Conservation (phyloP, 2,888 invertebrate genomes). For the Epicampocera succincta region DNA sequence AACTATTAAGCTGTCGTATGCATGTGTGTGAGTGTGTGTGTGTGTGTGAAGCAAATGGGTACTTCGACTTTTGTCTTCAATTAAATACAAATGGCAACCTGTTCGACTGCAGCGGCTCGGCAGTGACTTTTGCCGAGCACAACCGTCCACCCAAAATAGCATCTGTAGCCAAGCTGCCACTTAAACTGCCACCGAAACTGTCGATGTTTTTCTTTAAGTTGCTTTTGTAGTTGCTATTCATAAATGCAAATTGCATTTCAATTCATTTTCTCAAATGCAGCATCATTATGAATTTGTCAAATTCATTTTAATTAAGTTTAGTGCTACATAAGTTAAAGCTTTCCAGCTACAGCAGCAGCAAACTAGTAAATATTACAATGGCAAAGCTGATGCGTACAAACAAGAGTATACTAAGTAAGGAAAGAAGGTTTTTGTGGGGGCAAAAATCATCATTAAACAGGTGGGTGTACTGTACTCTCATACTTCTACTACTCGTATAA, state of each 20-base stretch:
- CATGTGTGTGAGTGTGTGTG: neutral
- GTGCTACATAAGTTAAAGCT: conserved; percentile 9
- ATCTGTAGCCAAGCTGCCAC: conserved; percentile 32
- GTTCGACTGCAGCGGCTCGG: neutral
- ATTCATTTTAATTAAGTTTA: conserved; percentile 32
- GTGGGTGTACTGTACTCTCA: too few species aligned
- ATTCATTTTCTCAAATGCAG: conserved; percentile 56
- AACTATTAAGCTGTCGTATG: too few species aligned
- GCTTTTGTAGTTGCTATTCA: conserved; percentile 45
- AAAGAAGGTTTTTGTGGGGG: too few species aligned
- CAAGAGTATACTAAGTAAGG: too few species aligned
- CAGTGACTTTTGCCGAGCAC: neutral
- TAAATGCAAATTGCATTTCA: conserved; percentile 56
- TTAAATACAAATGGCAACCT: conserved; percentile 39
- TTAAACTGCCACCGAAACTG: conserved; percentile 46
- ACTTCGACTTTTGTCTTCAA: conserved; percentile 4
- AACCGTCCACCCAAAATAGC: conserved; percentile 27
- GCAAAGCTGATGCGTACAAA: neutral
- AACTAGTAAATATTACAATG: neutral
- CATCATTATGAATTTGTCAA: conserved; percentile 60
- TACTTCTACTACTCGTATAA: too few species aligned
- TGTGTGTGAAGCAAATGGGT: neutral
- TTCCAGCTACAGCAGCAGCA: neutral
- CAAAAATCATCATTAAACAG: too few species aligned
- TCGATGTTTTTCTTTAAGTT: conserved; percentile 23